These are phyloP conservation scores for Mesoligia furuncula DNA, from an alignment of 2,888 invertebrate genomes.

Conservation along the genomic window DNA sequence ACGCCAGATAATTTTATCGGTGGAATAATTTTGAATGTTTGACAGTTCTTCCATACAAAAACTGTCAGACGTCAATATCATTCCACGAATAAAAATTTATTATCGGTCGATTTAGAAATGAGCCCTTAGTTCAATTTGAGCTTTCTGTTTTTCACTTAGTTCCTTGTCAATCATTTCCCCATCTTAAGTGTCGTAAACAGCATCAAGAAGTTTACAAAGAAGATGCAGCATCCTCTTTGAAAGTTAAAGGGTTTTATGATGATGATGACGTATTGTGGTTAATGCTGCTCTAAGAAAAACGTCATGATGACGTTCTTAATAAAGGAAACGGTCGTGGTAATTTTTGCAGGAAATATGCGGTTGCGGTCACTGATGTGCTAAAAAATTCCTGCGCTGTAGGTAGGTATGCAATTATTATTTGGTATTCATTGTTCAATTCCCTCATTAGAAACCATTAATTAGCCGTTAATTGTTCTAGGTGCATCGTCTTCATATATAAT, in stretches of 20 bases:
- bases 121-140: not conserved
- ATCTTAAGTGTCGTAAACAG: not conserved
- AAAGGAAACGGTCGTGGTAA: not conserved
- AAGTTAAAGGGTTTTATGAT: not conserved
- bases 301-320: conserved; percentile 32
- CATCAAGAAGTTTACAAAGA: not conserved
- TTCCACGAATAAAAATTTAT: no score
- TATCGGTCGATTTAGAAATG: no score
- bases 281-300: conserved; percentile 18
- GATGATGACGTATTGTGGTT: not conserved
- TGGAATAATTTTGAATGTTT: no score
- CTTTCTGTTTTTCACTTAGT: not conserved
- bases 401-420: not conserved
- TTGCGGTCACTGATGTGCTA: conserved; percentile 3
- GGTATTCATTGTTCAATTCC: no score
- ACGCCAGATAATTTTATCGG: no score
- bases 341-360: conserved; percentile 14
- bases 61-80: no score
- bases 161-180: not conserved
- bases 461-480: no score
- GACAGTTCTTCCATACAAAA: no score
- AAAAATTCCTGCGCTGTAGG: not conserved
- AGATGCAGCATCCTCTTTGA: not conserved
- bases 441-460: not conserved
- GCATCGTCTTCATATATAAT: not conserved